Conservation (phyloP, 2,113 vertebrate species). For the Trochalopteron elliotii region DNA sequence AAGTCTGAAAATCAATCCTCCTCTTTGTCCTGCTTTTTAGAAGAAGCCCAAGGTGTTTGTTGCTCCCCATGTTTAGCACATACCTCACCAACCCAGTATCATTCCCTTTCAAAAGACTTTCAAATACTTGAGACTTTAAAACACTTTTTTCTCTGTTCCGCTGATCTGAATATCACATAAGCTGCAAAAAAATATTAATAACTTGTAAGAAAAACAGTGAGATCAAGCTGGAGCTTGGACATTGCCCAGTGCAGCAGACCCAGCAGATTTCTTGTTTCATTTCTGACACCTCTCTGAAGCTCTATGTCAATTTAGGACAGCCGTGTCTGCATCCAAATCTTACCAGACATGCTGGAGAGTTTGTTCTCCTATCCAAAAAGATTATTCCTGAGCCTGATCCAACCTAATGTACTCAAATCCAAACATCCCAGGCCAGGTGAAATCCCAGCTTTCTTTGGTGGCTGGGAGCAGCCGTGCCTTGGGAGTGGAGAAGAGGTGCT, state of each 20-base stretch:
- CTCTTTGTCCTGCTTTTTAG: not conserved
- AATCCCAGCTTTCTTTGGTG: constrained; percentile 10
- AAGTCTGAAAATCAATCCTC: not conserved
- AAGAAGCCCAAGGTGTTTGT: not conserved
- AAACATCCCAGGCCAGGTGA: not conserved
- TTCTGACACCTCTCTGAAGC: not conserved
- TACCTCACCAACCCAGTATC: not conserved
- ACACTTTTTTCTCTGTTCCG: not conserved
- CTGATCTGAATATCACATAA: not conserved
- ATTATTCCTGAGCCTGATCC: constrained; percentile 8
- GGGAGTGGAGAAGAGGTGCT: not conserved
- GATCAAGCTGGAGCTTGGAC: not conserved
- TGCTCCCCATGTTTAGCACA: fast-evolving
- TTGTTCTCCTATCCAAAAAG: not conserved
- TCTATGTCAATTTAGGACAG: not conserved
- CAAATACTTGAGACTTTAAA: not conserved
- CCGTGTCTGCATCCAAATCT: not conserved
- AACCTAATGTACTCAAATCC: not conserved
- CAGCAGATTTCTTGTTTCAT: not conserved
- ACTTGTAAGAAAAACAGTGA: not conserved
- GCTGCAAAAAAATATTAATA: not conserved
- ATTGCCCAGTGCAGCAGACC: not conserved
- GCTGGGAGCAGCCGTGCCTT: not conserved
- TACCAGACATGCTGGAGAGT: not conserved
- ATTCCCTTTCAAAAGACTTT: not conserved